Percentiles rank a stretch among this genome's conserved stretches.
Evolutionary conservation across 1,140 invertebrate genomes (phyloP).

Genomic region (Lepeophtheirus salmonis): DNA sequence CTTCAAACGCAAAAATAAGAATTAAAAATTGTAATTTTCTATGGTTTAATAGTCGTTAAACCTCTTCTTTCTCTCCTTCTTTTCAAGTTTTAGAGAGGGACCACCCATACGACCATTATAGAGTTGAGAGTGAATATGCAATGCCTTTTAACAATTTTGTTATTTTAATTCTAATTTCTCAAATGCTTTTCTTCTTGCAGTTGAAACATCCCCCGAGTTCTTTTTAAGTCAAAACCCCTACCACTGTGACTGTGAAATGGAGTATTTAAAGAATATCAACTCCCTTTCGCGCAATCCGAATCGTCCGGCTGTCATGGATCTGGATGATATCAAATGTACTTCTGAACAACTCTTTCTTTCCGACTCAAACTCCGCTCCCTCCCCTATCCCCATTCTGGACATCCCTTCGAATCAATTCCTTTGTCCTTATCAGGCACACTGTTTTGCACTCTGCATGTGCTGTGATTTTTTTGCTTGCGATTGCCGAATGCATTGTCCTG

Average conservation of each 20-base stretch:
- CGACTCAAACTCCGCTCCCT: constrained; percentile 22
- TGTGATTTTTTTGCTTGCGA: constrained; percentile 83
- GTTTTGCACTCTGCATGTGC: constrained; percentile 72
- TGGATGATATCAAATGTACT: constrained; percentile 42
- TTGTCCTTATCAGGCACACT: constrained; percentile 73
- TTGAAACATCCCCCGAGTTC: no score
- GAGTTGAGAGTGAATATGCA: no score
- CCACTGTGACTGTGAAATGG: constrained; percentile 67
- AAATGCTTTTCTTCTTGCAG: no score
- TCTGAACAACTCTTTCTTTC: constrained; percentile 30
- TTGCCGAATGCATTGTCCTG: constrained; percentile 83
- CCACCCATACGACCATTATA: no score
- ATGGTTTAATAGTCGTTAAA: no score
- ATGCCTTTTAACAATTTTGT: no score
- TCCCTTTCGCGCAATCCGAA: constrained; percentile 47
- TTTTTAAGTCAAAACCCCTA: constrained; percentile 75
- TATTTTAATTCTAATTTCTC: no score
- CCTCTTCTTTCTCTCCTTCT: no score
- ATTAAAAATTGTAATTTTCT: no score
- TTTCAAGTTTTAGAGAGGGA: no score
- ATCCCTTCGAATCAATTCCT: constrained; percentile 67
- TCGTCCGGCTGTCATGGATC: constrained; percentile 63
- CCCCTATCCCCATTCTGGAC: constrained; percentile 36
- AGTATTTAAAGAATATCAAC: constrained; percentile 63
- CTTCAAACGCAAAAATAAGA: no score